phyloP scores from a whole-genome alignment of 2,797 vertebrate genomes.

The Ctenopoma kingsleyae region DNA sequence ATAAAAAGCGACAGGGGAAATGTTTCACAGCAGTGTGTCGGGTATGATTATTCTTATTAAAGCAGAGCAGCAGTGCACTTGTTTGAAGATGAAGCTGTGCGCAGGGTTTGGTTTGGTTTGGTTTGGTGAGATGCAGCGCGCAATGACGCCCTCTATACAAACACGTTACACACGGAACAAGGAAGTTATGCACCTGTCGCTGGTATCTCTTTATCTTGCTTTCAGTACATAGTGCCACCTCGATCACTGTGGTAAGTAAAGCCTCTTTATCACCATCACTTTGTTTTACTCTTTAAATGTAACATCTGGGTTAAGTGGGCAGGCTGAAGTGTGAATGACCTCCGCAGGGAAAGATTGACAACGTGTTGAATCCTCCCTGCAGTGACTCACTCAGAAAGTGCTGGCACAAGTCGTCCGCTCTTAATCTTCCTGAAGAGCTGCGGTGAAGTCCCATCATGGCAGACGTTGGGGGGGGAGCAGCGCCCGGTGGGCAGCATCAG shows the following conservation, averaged over 20 bases:
- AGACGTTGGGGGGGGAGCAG: conserved; percentile 52
- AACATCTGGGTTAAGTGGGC: background rate
- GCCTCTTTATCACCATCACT: accelerated
- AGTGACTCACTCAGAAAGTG: too few species aligned
- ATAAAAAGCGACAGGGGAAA: too few species aligned
- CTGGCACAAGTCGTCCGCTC: background rate
- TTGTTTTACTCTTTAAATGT: background rate
- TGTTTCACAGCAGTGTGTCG: too few species aligned
- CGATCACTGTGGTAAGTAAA: conserved; percentile 11
- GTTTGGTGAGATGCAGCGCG: too few species aligned
- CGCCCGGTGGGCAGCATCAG: conserved; percentile 31
- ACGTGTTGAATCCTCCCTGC: background rate
- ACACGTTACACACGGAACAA: conserved; percentile 48
- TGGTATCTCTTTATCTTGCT: background rate
- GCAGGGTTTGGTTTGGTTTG: too few species aligned
- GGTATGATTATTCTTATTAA: too few species aligned
- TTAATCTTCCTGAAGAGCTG: background rate
- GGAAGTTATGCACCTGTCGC: conserved; percentile 65
- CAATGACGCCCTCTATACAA: conserved; percentile 32
- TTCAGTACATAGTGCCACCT: too few species aligned
- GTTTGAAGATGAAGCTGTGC: too few species aligned
- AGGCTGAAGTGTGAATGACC: background rate
- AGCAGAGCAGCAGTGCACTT: too few species aligned
- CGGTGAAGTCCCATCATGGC: conserved; percentile 61
- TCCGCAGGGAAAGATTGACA: background rate